Conservation (phyloP, 2,113 vertebrate species). For the Leucopsar rothschildi region DNA sequence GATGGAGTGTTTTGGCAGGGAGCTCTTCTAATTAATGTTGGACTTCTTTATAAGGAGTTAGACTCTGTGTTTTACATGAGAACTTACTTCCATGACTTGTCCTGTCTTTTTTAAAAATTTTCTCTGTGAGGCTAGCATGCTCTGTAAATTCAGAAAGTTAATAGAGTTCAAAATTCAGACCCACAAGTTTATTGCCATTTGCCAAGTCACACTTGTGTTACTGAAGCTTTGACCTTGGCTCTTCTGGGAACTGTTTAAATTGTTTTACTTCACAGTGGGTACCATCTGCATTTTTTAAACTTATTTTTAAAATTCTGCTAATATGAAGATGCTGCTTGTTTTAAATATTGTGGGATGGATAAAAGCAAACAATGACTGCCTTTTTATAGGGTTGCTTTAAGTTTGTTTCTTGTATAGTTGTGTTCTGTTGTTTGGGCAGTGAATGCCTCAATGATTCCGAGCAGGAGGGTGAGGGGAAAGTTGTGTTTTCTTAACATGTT, state of each 20-base stretch:
- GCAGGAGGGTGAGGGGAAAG: neutral
- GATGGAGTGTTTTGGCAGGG: neutral
- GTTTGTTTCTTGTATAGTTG: neutral
- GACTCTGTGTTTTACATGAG: neutral
- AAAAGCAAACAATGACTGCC: neutral
- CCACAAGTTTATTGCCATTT: neutral
- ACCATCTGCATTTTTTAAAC: neutral
- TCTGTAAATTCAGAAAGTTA: neutral
- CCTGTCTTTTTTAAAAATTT: neutral
- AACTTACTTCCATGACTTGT: neutral
- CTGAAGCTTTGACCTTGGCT: neutral
- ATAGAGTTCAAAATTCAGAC: neutral
- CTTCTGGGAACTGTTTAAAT: neutral
- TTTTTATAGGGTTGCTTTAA: neutral
- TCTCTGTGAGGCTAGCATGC: neutral
- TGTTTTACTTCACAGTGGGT: neutral
- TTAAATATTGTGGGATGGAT: neutral
- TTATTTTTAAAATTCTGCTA: neutral
- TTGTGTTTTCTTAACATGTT: neutral
- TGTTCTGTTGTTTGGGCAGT: accelerated
- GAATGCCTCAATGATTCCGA: neutral
- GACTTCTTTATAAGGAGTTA: neutral
- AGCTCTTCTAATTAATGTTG: neutral
- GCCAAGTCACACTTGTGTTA: neutral
- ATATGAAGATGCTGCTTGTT: neutral